Evolutionary conservation across 2,797 vertebrate genomes (phyloP).

Genomic region (Urocyon cinereoargenteus): DNA sequence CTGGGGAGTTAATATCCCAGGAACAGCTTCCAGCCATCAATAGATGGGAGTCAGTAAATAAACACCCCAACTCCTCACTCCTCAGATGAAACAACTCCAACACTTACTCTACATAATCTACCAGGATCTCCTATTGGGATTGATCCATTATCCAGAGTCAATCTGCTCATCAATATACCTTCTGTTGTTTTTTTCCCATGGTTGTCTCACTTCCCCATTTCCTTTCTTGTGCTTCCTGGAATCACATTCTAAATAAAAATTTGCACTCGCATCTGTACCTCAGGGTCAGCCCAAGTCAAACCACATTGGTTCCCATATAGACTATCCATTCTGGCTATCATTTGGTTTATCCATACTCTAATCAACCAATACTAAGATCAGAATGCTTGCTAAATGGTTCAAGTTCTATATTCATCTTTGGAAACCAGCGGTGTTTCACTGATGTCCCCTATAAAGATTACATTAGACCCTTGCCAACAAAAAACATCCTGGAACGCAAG

Average conservation of each 20-base stretch:
- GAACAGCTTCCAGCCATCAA: neutral
- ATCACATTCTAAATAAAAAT: conserved; percentile 21
- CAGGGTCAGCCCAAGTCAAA: neutral
- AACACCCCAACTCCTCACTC: neutral
- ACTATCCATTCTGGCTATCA: neutral
- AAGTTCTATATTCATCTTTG: neutral
- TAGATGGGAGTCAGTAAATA: neutral
- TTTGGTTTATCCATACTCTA: neutral
- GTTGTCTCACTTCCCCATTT: neutral
- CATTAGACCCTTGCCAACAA: neutral
- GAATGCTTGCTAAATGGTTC: neutral
- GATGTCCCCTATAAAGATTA: neutral
- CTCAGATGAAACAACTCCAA: neutral
- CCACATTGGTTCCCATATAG: neutral
- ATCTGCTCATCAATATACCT: neutral
- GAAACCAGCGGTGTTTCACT: neutral
- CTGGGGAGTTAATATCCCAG: neutral
- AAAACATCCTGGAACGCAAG: neutral
- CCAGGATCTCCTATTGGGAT: neutral
- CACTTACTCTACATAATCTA: neutral
- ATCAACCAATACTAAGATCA: neutral
- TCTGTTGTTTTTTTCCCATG: neutral
- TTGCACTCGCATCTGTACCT: neutral
- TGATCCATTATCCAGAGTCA: neutral
- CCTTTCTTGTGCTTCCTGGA: neutral